A percentile compares a stretch with the other conserved stretches of the same genome.
These are phyloP conservation scores for Halictus ligatus DNA, from an alignment of 2,888 invertebrate species.

Conservation along the genomic window DNA sequence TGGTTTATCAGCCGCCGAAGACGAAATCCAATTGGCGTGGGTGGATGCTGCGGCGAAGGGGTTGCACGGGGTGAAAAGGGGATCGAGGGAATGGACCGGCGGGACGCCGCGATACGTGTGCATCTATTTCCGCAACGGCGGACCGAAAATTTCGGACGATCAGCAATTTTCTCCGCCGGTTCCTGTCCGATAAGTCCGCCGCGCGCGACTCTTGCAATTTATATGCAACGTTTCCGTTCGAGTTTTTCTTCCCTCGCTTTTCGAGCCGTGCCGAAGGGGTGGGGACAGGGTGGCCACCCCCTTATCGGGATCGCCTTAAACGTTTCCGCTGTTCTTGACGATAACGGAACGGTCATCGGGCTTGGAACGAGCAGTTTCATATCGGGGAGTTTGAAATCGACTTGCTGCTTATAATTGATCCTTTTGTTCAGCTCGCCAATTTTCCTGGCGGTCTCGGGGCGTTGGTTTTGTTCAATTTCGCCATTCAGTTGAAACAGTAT, in stretches of 20 bases:
- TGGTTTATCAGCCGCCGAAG: conserved; percentile 59
- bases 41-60: neutral
- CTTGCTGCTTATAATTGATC: neutral
- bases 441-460: neutral
- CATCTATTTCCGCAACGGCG: conserved; percentile 34
- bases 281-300: no score
- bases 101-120: conserved; percentile 8
- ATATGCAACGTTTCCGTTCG: conserved; percentile 34
- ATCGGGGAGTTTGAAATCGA: neutral
- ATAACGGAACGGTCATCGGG: conserved; percentile 7
- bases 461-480: neutral
- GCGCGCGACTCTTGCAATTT: conserved; percentile 27
- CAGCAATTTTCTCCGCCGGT: conserved; percentile 27
- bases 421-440: neutral
- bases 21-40: conserved; percentile 48
- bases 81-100: neutral
- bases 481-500: neutral
- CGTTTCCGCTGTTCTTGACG: conserved; percentile 1
- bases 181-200: conserved; percentile 29
- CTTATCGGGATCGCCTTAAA: conserved; percentile 19
- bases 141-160: conserved; percentile 32
- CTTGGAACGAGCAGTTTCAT: neutral
- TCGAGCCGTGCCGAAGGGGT: neutral
- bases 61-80: neutral
- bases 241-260: conserved; percentile 4